Evolutionary conservation across 2,797 vertebrate genomes (phyloP).

Genomic region (Cephalopachus bancanus): DNA sequence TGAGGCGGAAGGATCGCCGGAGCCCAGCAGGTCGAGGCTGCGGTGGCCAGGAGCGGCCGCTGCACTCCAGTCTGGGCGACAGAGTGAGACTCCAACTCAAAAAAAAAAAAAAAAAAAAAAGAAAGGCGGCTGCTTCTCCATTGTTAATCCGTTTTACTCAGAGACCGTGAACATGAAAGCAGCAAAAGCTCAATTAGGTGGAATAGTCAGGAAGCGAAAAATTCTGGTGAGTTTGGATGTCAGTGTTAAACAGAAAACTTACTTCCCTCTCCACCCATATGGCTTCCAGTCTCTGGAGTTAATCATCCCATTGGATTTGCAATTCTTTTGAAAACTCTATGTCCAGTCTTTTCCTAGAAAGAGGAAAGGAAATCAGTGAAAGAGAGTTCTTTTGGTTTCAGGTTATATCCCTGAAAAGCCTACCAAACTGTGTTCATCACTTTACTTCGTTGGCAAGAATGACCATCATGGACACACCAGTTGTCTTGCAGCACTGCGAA

Average conservation of each 20-base stretch:
- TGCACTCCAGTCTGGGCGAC: too few species aligned
- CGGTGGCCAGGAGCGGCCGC: too few species aligned
- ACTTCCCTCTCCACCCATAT: background rate
- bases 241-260: slow-evolving; percentile 53
- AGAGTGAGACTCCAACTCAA: too few species aligned
- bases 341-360: background rate
- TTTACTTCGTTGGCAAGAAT: background rate
- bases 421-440: background rate
- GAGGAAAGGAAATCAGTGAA: slow-evolving; percentile 49
- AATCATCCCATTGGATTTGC: slow-evolving; percentile 44
- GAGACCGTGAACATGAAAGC: slow-evolving; percentile 59
- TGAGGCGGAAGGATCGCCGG: too few species aligned
- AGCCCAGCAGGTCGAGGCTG: too few species aligned
- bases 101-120: too few species aligned
- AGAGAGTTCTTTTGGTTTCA: background rate
- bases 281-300: slow-evolving; percentile 39
- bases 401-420: slow-evolving; percentile 29
- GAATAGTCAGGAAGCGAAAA: slow-evolving; percentile 59
- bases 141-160: slow-evolving; percentile 61
- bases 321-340: slow-evolving; percentile 35
- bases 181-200: slow-evolving; percentile 64
- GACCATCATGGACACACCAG: background rate
- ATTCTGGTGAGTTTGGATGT: slow-evolving; percentile 67
- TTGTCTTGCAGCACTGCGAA: background rate
- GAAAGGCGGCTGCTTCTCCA: background rate